Evolutionary conservation across 2,113 vertebrate species (phyloP).

Genomic region (Tychaedon coryphoeus): DNA sequence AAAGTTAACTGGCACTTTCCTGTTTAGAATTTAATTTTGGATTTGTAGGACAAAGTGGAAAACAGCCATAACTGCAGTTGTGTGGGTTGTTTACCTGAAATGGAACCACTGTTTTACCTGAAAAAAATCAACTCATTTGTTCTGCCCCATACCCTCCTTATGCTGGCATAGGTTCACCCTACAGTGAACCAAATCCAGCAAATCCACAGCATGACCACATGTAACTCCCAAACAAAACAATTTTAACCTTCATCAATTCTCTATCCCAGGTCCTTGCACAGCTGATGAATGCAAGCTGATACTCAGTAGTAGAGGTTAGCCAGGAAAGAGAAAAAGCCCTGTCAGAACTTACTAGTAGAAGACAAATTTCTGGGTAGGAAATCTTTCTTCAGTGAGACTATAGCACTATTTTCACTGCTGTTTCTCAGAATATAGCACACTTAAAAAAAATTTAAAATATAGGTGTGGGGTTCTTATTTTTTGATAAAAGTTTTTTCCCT

Average conservation of each 20-base stretch:
- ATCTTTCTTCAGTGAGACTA: neutral
- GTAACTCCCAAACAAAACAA: neutral
- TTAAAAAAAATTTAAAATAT: neutral
- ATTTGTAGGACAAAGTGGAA: neutral
- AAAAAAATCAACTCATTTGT: neutral
- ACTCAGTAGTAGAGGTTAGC: neutral
- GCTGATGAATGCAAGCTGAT: neutral
- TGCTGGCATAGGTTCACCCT: no score
- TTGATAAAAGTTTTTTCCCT: neutral
- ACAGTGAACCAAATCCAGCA: neutral
- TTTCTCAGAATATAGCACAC: neutral
- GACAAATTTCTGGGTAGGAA: neutral
- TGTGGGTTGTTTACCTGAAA: neutral
- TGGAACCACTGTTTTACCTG: neutral
- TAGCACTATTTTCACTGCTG: neutral
- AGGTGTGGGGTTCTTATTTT: no score
- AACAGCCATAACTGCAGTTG: neutral
- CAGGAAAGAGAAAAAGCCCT: neutral
- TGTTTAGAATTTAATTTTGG: neutral
- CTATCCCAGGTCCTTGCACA: neutral
- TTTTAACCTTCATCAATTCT: neutral
- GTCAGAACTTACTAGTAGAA: neutral
- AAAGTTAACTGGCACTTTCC: neutral
- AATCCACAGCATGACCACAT: neutral
- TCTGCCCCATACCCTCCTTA: accelerated